Evolutionary conservation across 92 coral and sea anemone species (phyloP), one percentile per base, ranked within the genome.

Genomic region (Epizoanthus ramosus): DNA sequence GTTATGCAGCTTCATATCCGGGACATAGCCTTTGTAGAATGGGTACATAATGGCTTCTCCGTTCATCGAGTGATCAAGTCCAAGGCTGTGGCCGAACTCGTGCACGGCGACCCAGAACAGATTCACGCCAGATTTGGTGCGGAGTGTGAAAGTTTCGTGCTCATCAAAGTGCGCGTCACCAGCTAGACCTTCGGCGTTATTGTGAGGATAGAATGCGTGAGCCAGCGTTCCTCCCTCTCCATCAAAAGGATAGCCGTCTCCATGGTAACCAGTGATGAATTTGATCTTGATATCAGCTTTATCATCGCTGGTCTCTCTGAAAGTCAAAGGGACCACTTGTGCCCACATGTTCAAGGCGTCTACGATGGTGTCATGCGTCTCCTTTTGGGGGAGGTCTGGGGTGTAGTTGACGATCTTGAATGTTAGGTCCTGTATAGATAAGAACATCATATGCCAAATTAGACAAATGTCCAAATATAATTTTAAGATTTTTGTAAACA

Each of bases 281-380:
- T 79, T 68, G 45, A 91, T 91, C 86, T 70, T 73, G 52, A 91
- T 91, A 54, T 91, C 92, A 10, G 95, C 95, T 24, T 88, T 85
- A 68, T 85, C 85, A 21, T 89, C 84, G 73, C 39, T 63, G 16
- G 79, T 50, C 37, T 87, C 90, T 2, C 58, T 74, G 74, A 87
- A 87, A 15, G 82, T 63, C 35, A 87, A 75, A 16, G 79, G 82
- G 2, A 85, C 74, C 1, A 73, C 90, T 28, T 53, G 69, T 10
- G 90, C 77, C 90, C 90, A 87, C 79, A 74, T 87, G 67, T 87
- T 84, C 24, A 87, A 50, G 41, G 86, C 90, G 14, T 80, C 77
- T 43, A 74, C 84, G 18, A 87, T 63, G 4, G 90, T 75, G 63
- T 82, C 73, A 39, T 76, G 65, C 31, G 84, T 74, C 60, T 81